Percentiles rank a stretch among this genome's conserved stretches.
phyloP scores from a whole-genome alignment of 1,140 invertebrate species.

The Myzus persicae region DNA sequence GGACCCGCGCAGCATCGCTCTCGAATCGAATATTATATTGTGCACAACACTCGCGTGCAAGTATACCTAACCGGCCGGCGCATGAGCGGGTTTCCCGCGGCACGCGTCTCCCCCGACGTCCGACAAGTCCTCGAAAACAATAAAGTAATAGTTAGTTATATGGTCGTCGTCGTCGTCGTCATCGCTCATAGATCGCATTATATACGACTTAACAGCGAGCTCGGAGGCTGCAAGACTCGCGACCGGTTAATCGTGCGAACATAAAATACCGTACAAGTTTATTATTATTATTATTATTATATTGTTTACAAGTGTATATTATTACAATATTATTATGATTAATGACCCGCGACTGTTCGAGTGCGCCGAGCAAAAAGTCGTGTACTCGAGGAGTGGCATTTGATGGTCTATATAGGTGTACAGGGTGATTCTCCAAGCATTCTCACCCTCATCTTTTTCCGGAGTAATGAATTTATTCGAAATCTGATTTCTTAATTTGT shows the following conservation, averaged over 20 bases:
- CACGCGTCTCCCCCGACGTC: neutral
- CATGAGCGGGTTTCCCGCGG: neutral
- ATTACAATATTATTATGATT: neutral
- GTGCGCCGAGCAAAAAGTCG: neutral
- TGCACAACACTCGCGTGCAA: neutral
- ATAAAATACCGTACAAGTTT: neutral
- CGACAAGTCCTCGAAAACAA: neutral
- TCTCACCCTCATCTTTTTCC: neutral
- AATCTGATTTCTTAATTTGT: neutral
- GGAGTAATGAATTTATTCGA: neutral
- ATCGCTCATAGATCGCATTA: neutral
- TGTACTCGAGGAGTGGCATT: neutral
- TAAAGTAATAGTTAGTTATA: neutral
- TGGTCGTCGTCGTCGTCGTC: neutral
- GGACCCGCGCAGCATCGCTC: neutral
- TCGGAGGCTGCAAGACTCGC: neutral
- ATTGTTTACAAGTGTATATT: neutral
- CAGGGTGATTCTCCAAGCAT: neutral
- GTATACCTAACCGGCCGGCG: neutral
- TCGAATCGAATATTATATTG: neutral
- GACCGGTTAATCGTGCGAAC: neutral
- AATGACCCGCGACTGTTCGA: neutral
- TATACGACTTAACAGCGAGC: no score
- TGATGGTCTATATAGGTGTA: neutral
- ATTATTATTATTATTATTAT: neutral